Base-by-base conservation (phyloP, 1,140 invertebrate genomes). In the Chironomus striatipennis region DNA sequence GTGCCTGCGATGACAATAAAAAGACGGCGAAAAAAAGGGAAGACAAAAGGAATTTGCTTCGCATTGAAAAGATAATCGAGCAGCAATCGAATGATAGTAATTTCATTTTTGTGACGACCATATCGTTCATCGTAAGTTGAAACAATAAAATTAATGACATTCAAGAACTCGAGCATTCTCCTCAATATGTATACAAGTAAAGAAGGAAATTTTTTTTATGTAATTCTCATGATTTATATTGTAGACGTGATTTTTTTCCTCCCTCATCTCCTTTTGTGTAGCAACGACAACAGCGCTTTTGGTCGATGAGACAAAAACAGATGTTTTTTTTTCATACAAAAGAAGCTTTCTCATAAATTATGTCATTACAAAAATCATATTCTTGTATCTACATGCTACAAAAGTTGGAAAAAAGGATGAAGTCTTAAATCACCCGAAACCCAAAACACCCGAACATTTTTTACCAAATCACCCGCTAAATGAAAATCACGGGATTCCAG, bases 141-240 rank as follows among this genome's bases (percentile, higher is more conserved):
- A 57, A 57, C 47, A 57, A 57, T 57, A 57, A 57, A 57, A 57
- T 57, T 57, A 57, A 57, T 57, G 47, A 57, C 47, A 57, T 57
- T 57, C 12, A 47, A 57, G 47, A 57, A n/a, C n/a, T 57, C 47
- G 24, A 34, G 24, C 24, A n/a, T 57, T 57, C 47, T 57, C 47
- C 47, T 15, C 47, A 12, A 57, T 57, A 15, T 57, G 12, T 57
- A n/a, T 57, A 12, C 47, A 57, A n/a, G n/a, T 10, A 57, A 57
- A 57, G 7, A 15, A 57, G 15, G 43, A 8, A 12, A 9, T 47
- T 12, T 15, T 8, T 15, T 8, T n/a, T 8, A 12, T 5, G 43
- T 47, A 47, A 47, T 47, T 47, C 43, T 12, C 5, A 57, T 57
- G 47, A 57, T 57, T 57, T 57, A 57, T 57, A n/a, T 57, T 4